These are phyloP conservation scores for Colinus virginianus DNA, from an alignment of 2,113 vertebrate species.

Conservation along the genomic window DNA sequence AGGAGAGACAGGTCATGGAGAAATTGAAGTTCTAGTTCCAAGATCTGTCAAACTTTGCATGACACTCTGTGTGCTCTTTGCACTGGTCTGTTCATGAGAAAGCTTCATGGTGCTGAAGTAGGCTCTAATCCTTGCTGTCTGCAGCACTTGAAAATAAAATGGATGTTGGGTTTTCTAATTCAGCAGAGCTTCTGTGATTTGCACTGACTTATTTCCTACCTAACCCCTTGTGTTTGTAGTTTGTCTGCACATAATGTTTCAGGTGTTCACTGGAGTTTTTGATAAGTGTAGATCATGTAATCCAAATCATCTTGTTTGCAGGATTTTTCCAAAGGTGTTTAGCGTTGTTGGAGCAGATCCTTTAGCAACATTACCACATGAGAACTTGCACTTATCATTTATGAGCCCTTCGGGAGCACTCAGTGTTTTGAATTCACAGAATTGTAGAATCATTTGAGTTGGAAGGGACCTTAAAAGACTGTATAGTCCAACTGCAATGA, in stretches of 20 bases:
- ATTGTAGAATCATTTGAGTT: too few relatives aligned
- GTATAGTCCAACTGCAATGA: too few relatives aligned
- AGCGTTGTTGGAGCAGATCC: not conserved
- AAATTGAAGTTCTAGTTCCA: not conserved
- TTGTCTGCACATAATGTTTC: not conserved
- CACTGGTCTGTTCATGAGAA: not conserved
- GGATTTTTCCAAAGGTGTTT: not conserved
- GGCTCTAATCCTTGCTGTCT: not conserved
- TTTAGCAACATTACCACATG: not conserved
- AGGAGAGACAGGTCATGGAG: not conserved
- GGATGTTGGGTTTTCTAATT: not conserved
- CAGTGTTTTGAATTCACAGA: too few relatives aligned
- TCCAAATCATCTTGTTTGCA: not conserved
- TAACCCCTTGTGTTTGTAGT: not conserved
- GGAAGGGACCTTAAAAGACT: too few relatives aligned
- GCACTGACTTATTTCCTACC: not conserved
- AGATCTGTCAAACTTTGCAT: not conserved
- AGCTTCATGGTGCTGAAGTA: not conserved
- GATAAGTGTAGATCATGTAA: not conserved
- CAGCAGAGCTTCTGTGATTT: not conserved
- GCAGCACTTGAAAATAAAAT: not conserved
- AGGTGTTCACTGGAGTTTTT: not conserved
- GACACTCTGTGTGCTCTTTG: not conserved
- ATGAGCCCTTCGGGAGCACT: not conserved
- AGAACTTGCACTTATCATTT: rapidly evolving